A percentile compares a stretch with the other conserved stretches of the same genome.
phyloP scores from a whole-genome alignment of 2,113 vertebrate species.

The Seriola dumerili region DNA sequence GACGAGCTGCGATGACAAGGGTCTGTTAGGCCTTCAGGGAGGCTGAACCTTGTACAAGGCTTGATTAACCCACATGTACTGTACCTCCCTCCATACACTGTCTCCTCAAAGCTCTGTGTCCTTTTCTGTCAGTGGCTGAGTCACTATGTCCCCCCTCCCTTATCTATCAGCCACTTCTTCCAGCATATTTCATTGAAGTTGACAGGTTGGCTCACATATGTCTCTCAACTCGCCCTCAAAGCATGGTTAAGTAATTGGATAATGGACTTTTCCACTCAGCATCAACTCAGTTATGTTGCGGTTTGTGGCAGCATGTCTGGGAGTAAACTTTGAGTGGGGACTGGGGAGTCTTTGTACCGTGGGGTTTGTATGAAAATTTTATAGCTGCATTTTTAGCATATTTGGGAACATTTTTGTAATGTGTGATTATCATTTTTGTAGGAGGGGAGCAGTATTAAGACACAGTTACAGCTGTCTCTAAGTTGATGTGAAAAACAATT shows the following conservation, averaged over 20 bases:
- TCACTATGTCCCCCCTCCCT: slow-evolving; percentile 36
- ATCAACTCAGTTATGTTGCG: slow-evolving; percentile 70
- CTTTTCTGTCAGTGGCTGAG: slow-evolving; percentile 29
- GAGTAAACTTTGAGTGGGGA: slow-evolving; percentile 44
- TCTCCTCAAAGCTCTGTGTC: slow-evolving; percentile 9
- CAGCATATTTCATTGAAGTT: slow-evolving; percentile 63
- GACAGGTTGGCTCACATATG: slow-evolving; percentile 73
- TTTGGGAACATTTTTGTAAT: slow-evolving; percentile 76
- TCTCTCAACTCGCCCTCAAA: slow-evolving; percentile 73
- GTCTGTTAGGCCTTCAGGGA: slow-evolving; percentile 19
- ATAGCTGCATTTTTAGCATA: slow-evolving; percentile 75
- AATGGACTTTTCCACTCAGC: slow-evolving; percentile 74
- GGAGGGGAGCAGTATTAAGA: slow-evolving; percentile 38
- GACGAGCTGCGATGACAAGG: neutral
- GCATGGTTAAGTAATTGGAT: slow-evolving; percentile 73
- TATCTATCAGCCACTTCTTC: slow-evolving; percentile 59
- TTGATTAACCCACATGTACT: slow-evolving; percentile 25
- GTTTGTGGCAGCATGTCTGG: slow-evolving; percentile 59
- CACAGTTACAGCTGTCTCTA: slow-evolving; percentile 27
- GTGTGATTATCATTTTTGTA: slow-evolving; percentile 70
- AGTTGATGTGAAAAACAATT: slow-evolving; percentile 18
- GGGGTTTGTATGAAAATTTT: slow-evolving; percentile 79
- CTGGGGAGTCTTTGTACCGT: slow-evolving; percentile 71
- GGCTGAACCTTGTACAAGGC: slow-evolving; percentile 18
- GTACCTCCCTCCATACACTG: slow-evolving; percentile 9